phyloP scores from a whole-genome alignment of 2,797 vertebrate species.

The Poeciliopsis presidionis region DNA sequence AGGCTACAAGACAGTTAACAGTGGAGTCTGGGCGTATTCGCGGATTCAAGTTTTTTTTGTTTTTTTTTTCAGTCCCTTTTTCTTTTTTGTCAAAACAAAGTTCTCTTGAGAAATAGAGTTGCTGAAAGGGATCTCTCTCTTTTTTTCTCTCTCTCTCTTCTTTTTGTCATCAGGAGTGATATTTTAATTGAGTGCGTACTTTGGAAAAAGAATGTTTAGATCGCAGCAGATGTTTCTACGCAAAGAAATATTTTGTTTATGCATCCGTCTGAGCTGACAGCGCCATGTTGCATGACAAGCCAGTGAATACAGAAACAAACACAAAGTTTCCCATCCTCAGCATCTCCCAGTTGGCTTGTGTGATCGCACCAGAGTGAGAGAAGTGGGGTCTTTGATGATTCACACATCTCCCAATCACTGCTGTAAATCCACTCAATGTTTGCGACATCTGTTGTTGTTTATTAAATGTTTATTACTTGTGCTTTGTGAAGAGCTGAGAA shows the following conservation, averaged over 20 bases:
- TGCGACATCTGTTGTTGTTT: conserved; percentile 72
- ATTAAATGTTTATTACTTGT: conserved; percentile 43
- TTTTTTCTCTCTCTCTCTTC: conserved; percentile 22
- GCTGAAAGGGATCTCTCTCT: conserved; percentile 55
- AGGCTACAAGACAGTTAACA: conserved; percentile 79
- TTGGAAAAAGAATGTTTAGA: conserved; percentile 66
- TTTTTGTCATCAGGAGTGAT: conserved; percentile 65
- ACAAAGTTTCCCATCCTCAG: conserved; percentile 63
- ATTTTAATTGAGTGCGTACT: conserved; percentile 73
- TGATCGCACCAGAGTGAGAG: conserved; percentile 34
- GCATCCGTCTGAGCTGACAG: conserved; percentile 43
- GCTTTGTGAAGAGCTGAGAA: conserved; percentile 16
- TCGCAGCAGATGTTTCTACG: conserved; percentile 68
- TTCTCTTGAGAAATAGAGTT: conserved; percentile 74
- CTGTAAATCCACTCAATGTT: conserved; percentile 54
- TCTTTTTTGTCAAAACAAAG: conserved; percentile 38
- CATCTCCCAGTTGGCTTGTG: conserved; percentile 63
- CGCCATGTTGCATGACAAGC: conserved; percentile 63
- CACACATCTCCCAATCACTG: conserved; percentile 52
- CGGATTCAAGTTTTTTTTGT: conserved; percentile 44
- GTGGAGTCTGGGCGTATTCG: conserved; percentile 73
- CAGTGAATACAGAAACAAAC: conserved; percentile 65
- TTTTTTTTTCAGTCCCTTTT: neutral
- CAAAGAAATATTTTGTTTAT: conserved; percentile 67
- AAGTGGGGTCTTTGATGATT: conserved; percentile 62